These are phyloP conservation scores for Chelidonichthys spinosus DNA, from an alignment of 2,797 vertebrate species.

Conservation along the genomic window DNA sequence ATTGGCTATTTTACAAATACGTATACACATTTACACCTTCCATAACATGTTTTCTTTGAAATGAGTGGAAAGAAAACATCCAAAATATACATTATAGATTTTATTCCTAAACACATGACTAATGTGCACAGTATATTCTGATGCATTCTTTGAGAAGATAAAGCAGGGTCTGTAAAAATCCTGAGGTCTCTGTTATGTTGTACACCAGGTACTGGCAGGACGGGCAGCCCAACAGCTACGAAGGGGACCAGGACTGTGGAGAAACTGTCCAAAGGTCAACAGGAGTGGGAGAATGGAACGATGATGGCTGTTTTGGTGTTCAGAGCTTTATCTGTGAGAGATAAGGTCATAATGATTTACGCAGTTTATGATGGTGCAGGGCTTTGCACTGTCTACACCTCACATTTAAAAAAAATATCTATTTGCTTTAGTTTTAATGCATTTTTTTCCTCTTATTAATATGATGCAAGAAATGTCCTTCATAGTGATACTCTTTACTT, in stretches of 20 bases:
- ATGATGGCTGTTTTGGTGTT: constrained; percentile 25
- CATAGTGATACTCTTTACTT: too few species aligned
- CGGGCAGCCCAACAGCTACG: constrained; percentile 52
- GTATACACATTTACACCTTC: too few species aligned
- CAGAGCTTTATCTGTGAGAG: constrained; percentile 57
- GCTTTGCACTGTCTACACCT: background rate
- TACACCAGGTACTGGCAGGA: constrained; percentile 56
- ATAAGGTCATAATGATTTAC: constrained; percentile 7
- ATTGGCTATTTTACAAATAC: too few species aligned
- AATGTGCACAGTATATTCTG: too few species aligned
- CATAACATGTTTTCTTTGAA: too few species aligned
- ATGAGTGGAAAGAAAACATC: too few species aligned
- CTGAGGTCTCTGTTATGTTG: background rate
- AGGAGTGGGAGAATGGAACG: constrained; percentile 44
- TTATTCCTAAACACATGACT: too few species aligned
- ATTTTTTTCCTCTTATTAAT: too few species aligned
- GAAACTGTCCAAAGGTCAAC: background rate
- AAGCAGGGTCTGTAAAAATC: background rate
- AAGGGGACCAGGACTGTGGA: constrained; percentile 59
- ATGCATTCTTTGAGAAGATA: background rate
- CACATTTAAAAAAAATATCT: too few species aligned
- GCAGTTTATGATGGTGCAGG: background rate
- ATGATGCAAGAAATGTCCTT: too few species aligned
- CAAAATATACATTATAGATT: too few species aligned
- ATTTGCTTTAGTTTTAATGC: too few species aligned